These are phyloP conservation scores for Chrysolina oricalcia DNA, from an alignment of 2,888 invertebrate genomes.

Conservation along the genomic window DNA sequence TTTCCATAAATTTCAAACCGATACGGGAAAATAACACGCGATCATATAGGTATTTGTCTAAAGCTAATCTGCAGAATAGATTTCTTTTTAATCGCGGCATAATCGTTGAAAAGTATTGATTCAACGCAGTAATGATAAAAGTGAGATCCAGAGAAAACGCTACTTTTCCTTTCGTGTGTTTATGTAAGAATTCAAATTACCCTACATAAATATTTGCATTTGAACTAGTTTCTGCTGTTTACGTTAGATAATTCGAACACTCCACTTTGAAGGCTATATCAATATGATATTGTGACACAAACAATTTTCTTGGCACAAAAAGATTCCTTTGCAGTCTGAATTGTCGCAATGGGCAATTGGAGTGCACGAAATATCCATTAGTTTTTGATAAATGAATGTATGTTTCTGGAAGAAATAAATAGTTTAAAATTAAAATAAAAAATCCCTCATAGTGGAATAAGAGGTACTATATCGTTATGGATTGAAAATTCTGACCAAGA, in stretches of 20 bases:
- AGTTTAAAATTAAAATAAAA: no score
- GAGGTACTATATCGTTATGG: no score
- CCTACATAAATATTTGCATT: not conserved
- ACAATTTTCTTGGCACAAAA: not conserved
- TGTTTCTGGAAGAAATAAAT: no score
- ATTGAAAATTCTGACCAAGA: no score
- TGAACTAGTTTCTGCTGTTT: not conserved
- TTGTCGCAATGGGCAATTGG: no score
- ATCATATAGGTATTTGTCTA: not conserved
- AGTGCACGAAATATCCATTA: no score
- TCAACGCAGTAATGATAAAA: not conserved
- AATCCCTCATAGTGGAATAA: no score
- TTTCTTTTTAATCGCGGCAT: conserved; percentile 2
- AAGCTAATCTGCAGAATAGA: not conserved
- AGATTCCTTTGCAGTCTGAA: no score
- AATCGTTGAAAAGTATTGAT: not conserved
- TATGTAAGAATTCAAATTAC: not conserved
- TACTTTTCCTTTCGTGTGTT: conserved; percentile 2
- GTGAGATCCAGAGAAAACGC: conserved; percentile 16
- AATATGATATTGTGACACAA: not conserved
- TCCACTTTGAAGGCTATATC: not conserved
- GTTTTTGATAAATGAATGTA: no score
- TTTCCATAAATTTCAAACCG: not conserved
- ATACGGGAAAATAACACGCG: not conserved
- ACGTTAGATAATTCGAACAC: not conserved